Conservation (phyloP, 1,140 invertebrate genomes). For the Drosophila simulans region DNA sequence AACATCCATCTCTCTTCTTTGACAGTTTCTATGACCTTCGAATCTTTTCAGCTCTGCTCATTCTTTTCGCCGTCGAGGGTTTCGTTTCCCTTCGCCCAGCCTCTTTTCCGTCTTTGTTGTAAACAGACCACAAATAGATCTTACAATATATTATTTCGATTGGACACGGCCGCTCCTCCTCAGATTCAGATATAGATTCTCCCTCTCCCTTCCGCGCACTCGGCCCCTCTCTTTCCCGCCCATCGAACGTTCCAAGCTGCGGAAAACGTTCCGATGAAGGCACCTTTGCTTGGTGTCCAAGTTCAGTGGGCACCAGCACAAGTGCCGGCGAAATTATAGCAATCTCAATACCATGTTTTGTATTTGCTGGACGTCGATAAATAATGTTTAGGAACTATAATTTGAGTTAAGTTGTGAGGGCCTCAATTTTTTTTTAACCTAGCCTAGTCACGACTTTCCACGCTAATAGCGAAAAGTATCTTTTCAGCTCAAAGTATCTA, state of each 20-base stretch:
- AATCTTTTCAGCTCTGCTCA: conserved; percentile 38
- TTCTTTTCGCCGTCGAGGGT: conserved; percentile 20
- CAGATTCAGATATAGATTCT: not conserved
- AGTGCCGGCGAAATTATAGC: conserved; percentile 11
- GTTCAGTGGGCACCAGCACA: conserved; percentile 37
- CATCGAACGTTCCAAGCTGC: conserved; percentile 26
- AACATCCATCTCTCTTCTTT: conserved; percentile 49
- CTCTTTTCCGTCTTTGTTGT: conserved; percentile 26
- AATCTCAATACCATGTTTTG: not conserved
- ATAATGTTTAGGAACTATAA: too few relatives aligned
- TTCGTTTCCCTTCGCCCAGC: conserved; percentile 15
- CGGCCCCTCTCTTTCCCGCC: conserved; percentile 2
- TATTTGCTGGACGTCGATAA: too few relatives aligned
- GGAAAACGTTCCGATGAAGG: conserved; percentile 18
- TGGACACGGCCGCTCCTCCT: conserved; percentile 47
- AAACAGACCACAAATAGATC: conserved; percentile 60
- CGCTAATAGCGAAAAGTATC: too few relatives aligned
- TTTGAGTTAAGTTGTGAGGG: too few relatives aligned
- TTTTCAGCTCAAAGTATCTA: too few relatives aligned
- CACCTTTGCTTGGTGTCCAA: conserved; percentile 31
- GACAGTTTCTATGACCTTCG: conserved; percentile 63
- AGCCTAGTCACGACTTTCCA: too few relatives aligned
- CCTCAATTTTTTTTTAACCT: too few relatives aligned
- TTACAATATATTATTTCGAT: conserved; percentile 58
- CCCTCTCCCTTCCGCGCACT: not conserved